Percentiles rank a stretch among this genome's conserved stretches.
phyloP scores from a whole-genome alignment of 1,140 invertebrate species.

The Drosophila kikkawai region DNA sequence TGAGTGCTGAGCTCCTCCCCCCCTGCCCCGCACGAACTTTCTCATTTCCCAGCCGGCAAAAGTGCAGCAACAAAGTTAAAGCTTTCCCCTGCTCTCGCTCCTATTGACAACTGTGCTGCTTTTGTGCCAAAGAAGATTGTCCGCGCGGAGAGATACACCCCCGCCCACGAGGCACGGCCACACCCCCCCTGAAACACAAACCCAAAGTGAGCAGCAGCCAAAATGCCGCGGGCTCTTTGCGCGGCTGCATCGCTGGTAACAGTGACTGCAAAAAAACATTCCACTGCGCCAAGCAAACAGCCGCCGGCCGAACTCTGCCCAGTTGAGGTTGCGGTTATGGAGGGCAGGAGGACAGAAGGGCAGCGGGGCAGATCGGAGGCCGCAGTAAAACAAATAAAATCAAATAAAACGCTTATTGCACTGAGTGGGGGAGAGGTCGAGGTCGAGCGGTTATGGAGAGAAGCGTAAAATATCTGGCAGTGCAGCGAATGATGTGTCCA shows the following conservation, averaged over 20 bases:
- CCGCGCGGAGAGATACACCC: conserved; percentile 5
- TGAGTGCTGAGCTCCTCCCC: conserved; percentile 8
- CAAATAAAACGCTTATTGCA: conserved; percentile 57
- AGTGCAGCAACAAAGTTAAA: conserved; percentile 50
- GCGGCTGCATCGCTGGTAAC: conserved; percentile 34
- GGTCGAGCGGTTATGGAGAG: not conserved
- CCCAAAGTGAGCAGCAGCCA: conserved; percentile 51
- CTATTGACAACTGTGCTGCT: conserved; percentile 49
- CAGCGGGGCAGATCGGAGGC: conserved; percentile 1
- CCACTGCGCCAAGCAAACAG: conserved; percentile 57
- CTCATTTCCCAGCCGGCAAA: conserved; percentile 19
- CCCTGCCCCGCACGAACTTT: not conserved
- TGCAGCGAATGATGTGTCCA: conserved; percentile 6
- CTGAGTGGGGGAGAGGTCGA: conserved; percentile 2
- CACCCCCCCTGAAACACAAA: conserved; percentile 10
- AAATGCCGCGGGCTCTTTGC: conserved; percentile 48
- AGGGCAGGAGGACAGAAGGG: not conserved
- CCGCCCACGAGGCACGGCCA: not conserved
- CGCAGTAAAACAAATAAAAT: conserved; percentile 68
- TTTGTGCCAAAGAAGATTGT: conserved; percentile 32
- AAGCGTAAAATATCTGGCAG: conserved; percentile 8
- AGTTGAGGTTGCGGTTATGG: conserved; percentile 2
- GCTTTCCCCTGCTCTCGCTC: conserved; percentile 22
- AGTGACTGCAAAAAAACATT: conserved; percentile 53
- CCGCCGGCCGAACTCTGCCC: conserved; percentile 25